Evolutionary conservation across 2,113 vertebrate species (phyloP), one percentile per base, ranked within the genome.

Genomic region (Cranoglanis bouderius): DNA sequence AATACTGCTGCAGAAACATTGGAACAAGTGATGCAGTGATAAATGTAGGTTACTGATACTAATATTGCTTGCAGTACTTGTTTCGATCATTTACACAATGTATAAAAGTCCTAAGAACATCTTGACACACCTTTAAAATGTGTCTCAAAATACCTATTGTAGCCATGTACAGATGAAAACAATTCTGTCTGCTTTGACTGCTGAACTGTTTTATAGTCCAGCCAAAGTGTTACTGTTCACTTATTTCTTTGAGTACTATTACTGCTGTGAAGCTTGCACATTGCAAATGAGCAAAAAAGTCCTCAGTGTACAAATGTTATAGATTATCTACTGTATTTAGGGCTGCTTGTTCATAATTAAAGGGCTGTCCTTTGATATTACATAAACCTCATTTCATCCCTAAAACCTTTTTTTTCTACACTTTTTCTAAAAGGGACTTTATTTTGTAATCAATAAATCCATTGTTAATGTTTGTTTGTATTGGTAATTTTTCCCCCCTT

Each of bases 291-390:
- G 29, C 53, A 55, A 59, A 77, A 43, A 21, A 29, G 9, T 4
- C 24, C 13, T 18, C 46, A 0, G 9, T 61, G 1, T 67, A 82
- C 49, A 63, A 57, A 7, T 59, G 46, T 77, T 49, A 46, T 12
- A 86, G 77, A 81, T 86, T 18, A 51, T 35, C 55, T 77, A n/a
- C 75, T 91, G 63, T 82, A 63, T 90, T 78, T 63, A 72, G 70
- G 26, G n/a, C 67, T 75, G 65, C 18, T 32, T 72, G 49, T 80
- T 35, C n/a, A 87, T 81, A 43, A 43, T 63, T 32, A 53, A 72
- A 81, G 82, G 84, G 77, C 89, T 88, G 16, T 40, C 29, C 38
- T 70, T 63, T 65, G 35, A 51, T 63, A 85, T 78, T 78, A 70
- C 84, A 88, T 55, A 61, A 84, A 89, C 81, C 49, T 63, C 84